Conservation (phyloP, 2,797 vertebrate species). For the Enteromius thamalakanensis region DNA sequence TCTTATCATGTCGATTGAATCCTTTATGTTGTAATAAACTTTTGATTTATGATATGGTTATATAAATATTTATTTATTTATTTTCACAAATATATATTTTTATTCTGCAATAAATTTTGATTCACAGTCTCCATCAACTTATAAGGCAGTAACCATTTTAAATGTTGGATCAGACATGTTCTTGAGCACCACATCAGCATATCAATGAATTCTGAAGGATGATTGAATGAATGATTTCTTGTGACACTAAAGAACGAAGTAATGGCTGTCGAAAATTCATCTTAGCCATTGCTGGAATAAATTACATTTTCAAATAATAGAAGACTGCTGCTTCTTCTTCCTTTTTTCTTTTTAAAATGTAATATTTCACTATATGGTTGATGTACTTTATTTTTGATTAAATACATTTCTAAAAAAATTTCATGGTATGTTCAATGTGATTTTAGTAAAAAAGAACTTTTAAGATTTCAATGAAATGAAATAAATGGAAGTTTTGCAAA, state of each 20-base stretch:
- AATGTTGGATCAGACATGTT: neutral
- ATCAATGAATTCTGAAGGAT: neutral
- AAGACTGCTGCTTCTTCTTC: neutral
- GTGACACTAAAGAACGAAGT: neutral
- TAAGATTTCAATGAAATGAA: neutral
- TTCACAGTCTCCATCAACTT: neutral
- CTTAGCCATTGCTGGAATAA: neutral
- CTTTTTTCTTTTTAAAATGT: no score
- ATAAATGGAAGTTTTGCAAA: neutral
- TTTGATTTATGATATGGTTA: slow-evolving; percentile 10
- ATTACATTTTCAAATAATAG: neutral
- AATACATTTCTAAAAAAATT: neutral
- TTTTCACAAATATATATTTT: neutral
- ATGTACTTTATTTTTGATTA: neutral
- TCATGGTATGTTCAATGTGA: neutral
- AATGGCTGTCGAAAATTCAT: neutral
- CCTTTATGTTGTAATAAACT: neutral
- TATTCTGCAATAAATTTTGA: neutral
- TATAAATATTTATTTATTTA: neutral
- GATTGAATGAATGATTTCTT: no score
- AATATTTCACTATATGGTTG: neutral
- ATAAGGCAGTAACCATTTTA: neutral
- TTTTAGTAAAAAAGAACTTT: no score
- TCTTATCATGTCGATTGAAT: neutral
- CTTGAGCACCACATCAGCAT: neutral